These are phyloP conservation scores for Drosophila ficusphila DNA, from an alignment of 1,140 invertebrate genomes.

Conservation along the genomic window DNA sequence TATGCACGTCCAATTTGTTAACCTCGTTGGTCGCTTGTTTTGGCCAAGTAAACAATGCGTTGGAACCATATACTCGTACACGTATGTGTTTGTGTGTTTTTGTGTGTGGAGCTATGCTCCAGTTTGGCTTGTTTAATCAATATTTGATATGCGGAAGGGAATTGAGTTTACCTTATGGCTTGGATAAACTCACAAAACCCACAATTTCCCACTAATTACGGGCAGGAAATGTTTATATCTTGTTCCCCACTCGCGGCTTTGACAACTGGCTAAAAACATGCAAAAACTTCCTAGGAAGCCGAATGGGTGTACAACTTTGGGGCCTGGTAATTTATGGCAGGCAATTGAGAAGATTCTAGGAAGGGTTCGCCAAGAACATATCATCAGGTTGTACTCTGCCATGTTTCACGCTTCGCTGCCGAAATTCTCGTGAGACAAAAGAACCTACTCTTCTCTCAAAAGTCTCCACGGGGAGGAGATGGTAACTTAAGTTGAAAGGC, in stretches of 20 bases:
- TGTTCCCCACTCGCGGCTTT: neutral
- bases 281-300: constrained; percentile 33
- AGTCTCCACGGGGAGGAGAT: constrained; percentile 31
- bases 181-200: constrained; percentile 10
- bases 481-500: constrained; percentile 66
- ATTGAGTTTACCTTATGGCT: constrained; percentile 8
- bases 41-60: constrained; percentile 65
- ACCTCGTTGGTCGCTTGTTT: constrained; percentile 56
- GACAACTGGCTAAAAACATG: constrained; percentile 14
- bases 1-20: constrained; percentile 47
- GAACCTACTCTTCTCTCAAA: constrained; percentile 26
- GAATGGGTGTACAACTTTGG: constrained; percentile 23
- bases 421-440: constrained; percentile 71
- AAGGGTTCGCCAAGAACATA: constrained; percentile 41
- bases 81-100: neutral
- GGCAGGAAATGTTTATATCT: constrained; percentile 24
- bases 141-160: constrained; percentile 27
- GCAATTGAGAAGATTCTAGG: constrained; percentile 34
- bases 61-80: constrained; percentile 19
- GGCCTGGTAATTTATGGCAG: constrained; percentile 16
- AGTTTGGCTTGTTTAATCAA: constrained; percentile 47
- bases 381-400: constrained; percentile 24
- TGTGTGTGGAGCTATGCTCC: constrained; percentile 18
- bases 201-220: constrained; percentile 30
- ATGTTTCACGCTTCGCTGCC: constrained; percentile 78